Conservation (phyloP, 2,888 invertebrate genomes). For the Cylloceria caligata region DNA sequence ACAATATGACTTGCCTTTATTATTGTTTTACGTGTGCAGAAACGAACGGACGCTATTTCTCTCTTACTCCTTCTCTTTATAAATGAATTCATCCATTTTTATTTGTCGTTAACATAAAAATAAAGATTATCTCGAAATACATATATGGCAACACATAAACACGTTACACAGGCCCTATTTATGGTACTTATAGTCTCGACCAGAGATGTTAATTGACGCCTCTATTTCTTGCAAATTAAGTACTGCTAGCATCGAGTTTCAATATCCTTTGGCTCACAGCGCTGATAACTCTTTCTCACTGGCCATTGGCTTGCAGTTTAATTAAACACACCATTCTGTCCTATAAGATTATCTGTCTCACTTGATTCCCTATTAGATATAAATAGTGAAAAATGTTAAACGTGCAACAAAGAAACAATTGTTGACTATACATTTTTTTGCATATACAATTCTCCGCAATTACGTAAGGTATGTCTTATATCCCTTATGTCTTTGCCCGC, state of each 20-base stretch:
- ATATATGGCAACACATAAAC: slow-evolving; percentile 48
- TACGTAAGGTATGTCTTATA: not conserved
- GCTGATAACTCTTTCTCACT: slow-evolving; percentile 37
- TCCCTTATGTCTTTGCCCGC: too few species aligned
- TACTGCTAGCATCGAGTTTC: slow-evolving; percentile 40
- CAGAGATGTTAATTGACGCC: slow-evolving; percentile 25
- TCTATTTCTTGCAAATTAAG: slow-evolving; percentile 29
- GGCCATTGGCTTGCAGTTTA: slow-evolving; percentile 44
- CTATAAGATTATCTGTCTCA: not conserved
- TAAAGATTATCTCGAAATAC: slow-evolving; percentile 47
- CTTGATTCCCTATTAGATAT: not conserved
- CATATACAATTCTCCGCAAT: not conserved
- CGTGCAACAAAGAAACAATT: not conserved
- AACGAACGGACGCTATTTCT: slow-evolving; percentile 1
- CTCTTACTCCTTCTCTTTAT: not conserved
- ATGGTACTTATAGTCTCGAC: not conserved
- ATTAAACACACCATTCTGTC: slow-evolving; percentile 1
- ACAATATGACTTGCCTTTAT: slow-evolving; percentile 23
- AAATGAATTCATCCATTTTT: not conserved
- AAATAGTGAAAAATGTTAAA: slow-evolving; percentile 6
- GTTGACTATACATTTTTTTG: not conserved
- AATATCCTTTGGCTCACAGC: slow-evolving; percentile 50
- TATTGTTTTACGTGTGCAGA: slow-evolving; percentile 39
- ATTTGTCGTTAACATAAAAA: slow-evolving; percentile 6
- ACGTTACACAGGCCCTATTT: not conserved